Evolutionary conservation across 2,113 vertebrate genomes (phyloP), one percentile per base, ranked within the genome.

Genomic region (Pedetes capensis): DNA sequence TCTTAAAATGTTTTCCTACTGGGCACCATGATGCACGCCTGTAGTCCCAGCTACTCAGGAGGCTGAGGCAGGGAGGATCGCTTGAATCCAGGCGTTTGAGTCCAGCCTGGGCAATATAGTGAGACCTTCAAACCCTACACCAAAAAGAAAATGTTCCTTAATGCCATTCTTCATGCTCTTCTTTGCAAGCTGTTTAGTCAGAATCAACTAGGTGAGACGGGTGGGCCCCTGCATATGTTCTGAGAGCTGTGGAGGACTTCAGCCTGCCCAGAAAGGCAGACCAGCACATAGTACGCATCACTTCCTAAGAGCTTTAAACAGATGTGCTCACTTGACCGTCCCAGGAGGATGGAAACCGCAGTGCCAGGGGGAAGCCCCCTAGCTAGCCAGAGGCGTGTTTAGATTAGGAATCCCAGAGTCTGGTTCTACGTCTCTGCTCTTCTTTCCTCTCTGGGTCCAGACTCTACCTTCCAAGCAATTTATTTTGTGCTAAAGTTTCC

Each of bases 201-300:
- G 63, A 49, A 51, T 14, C 51, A n/a, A 6, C 11, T 17, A 14
- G 64, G 34, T 68, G n/a, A 68, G 14, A 4, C 42, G 34, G 59
- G 4, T 20, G 34, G 32, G 42, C 3, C 1, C 4, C 4, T 25
- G 25, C 18, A 4, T 20, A 1, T 69, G 3, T 61, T 39, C 23
- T 49, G 29, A 76, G 88, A 64, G 57, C 16, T 61, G 49, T 29
- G 3, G 14, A 55, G 39, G 80, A 53, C 25, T n/a, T 51, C 51
- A 51, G 14, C n/a, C 44, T 87, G 18, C 42, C 25, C 18, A 2
- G 37, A 32, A 78, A 37, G 64, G 34, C 34, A 63, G 32, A 4
- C 22, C 11, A 4, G 55, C 39, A 23, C 29, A 14, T 2, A 51
- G 71, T 37, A 8, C 10, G 32, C 49, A 13, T 22, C 22, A 0